Conservation (phyloP, 2,113 vertebrate genomes). For the Ondatra zibethicus region DNA sequence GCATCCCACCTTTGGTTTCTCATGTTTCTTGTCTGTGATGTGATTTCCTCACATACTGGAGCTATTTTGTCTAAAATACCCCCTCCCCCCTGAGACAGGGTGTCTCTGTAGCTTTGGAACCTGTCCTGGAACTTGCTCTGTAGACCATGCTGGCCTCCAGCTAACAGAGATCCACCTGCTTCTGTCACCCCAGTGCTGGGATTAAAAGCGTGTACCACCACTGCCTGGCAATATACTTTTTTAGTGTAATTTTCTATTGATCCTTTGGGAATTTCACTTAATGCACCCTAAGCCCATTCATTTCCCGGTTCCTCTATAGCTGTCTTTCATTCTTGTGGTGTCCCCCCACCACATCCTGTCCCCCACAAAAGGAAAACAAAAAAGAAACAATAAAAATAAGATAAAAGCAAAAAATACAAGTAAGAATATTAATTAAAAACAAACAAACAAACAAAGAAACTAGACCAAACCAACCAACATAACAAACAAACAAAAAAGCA, state of each 20-base stretch:
- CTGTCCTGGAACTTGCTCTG: too few relatives aligned
- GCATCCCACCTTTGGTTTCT: background rate
- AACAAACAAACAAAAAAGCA: too few relatives aligned
- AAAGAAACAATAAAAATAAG: background rate
- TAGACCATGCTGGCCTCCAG: too few relatives aligned
- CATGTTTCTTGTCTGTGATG: slow-evolving; percentile 8
- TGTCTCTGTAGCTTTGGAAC: too few relatives aligned
- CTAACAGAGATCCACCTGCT: too few relatives aligned
- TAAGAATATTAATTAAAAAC: background rate
- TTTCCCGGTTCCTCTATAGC: background rate
- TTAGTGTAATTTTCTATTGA: background rate
- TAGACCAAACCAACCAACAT: too few relatives aligned
- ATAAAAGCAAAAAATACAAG: background rate
- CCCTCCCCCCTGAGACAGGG: too few relatives aligned
- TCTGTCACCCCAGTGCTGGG: too few relatives aligned
- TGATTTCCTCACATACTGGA: background rate
- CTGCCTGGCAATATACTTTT: background rate
- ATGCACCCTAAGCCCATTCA: background rate
- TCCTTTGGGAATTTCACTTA: background rate
- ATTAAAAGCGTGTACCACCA: too few relatives aligned
- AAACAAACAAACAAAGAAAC: too few relatives aligned
- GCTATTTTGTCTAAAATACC: background rate
- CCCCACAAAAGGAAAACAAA: background rate
- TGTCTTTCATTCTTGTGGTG: too few relatives aligned
- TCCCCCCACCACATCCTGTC: too few relatives aligned